These are phyloP conservation scores for Sthenelais limicola DNA, from an alignment of 2,888 invertebrate genomes.

Conservation along the genomic window DNA sequence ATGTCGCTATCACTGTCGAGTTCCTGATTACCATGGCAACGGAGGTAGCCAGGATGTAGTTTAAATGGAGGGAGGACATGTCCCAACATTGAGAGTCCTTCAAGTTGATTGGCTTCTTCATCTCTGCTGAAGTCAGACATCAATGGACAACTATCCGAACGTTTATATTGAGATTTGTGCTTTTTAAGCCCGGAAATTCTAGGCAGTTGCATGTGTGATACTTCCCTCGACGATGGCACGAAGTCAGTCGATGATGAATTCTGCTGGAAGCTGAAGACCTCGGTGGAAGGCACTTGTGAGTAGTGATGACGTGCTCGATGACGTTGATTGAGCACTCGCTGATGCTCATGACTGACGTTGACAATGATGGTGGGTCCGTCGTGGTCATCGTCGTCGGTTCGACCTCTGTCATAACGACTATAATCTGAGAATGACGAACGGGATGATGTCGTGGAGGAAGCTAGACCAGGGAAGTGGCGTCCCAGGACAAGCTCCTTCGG, in stretches of 20 bases:
- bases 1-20: slow-evolving; percentile 21
- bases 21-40: not conserved
- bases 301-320: slow-evolving; percentile 16
- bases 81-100: not conserved
- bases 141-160: slow-evolving; percentile 20
- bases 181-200: too few relatives aligned
- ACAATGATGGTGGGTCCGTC: slow-evolving; percentile 11
- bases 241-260: too few relatives aligned
- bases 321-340: slow-evolving; percentile 13
- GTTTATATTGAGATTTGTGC: not conserved
- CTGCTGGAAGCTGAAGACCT: slow-evolving; percentile 15
- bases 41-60: not conserved
- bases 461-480: slow-evolving; percentile 19
- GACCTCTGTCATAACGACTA: not conserved
- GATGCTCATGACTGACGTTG: slow-evolving; percentile 14
- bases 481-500: slow-evolving; percentile 36
- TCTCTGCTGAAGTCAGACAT: not conserved
- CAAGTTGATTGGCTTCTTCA: not conserved
- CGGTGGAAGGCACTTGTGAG: slow-evolving; percentile 6
- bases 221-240: too few relatives aligned
- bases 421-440: slow-evolving; percentile 7
- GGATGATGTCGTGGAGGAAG: slow-evolving; percentile 9
- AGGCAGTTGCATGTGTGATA: too few relatives aligned
- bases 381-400: not conserved
- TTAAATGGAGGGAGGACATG: slow-evolving; percentile 4